Percentiles rank a stretch among this genome's conserved stretches.
Evolutionary conservation across 2,888 invertebrate species (phyloP).

Genomic region (Steromphala cineraria): DNA sequence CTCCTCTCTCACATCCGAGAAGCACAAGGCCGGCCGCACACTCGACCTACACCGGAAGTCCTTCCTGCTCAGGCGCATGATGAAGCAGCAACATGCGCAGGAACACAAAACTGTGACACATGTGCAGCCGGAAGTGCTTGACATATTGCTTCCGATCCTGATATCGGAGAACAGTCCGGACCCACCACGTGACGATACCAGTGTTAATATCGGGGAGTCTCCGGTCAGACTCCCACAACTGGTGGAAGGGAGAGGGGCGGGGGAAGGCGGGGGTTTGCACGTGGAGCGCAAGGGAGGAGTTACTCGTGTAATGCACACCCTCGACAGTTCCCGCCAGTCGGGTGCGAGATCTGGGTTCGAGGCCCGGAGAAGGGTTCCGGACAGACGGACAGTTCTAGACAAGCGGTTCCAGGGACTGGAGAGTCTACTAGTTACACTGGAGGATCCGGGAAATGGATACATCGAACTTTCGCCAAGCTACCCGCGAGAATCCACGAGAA

Average conservation of each 20-base stretch:
- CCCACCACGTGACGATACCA: neutral
- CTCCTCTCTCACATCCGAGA: constrained; percentile 55
- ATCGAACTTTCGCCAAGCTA: constrained; percentile 60
- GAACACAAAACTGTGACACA: constrained; percentile 20
- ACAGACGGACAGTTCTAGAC: constrained; percentile 37
- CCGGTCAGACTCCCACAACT: neutral
- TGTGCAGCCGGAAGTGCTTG: constrained; percentile 7
- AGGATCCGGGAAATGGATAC: constrained; percentile 54
- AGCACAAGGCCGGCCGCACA: constrained; percentile 45
- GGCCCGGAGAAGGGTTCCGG: neutral
- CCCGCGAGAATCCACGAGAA: neutral
- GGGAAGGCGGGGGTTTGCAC: constrained; percentile 17
- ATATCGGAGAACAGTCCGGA: neutral
- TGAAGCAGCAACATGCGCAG: constrained; percentile 31
- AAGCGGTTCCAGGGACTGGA: constrained; percentile 56
- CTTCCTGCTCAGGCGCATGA: constrained; percentile 44
- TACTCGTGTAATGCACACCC: constrained; percentile 45
- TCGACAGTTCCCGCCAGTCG: neutral
- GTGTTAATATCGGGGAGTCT: neutral
- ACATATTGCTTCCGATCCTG: neutral
- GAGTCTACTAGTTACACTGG: constrained; percentile 45
- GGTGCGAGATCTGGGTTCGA: neutral
- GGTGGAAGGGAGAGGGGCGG: neutral
- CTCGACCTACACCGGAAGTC: constrained; percentile 57
- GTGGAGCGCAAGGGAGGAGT: constrained; percentile 47